phyloP scores from a whole-genome alignment of 2,797 vertebrate species.

The Mus minutoides region DNA sequence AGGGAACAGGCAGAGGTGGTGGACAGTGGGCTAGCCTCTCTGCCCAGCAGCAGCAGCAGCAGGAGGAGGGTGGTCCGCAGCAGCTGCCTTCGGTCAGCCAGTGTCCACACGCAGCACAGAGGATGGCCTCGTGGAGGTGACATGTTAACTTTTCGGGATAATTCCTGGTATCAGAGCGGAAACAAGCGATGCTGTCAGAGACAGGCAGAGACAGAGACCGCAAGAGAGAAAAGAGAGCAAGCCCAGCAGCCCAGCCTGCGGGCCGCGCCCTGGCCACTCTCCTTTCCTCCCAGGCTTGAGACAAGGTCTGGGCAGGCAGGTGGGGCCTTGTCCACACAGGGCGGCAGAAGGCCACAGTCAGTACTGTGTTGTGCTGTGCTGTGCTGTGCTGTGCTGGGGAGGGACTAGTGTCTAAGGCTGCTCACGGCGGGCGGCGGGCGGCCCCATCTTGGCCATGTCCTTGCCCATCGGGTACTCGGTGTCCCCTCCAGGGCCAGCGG shows the following conservation, averaged over 20 bases:
- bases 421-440: conserved; percentile 92
- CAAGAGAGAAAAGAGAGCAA: conserved; percentile 79
- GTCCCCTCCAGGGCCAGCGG: conserved; percentile 93
- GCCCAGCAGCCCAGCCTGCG: not conserved
- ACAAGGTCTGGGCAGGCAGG: not conserved
- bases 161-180: conserved; percentile 97
- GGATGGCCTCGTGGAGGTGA: conserved; percentile 85
- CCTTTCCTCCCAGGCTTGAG: conserved; percentile 68
- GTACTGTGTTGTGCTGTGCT: conserved; percentile 34
- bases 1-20: conserved; percentile 23
- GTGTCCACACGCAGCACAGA: conserved; percentile 82
- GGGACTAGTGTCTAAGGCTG: conserved; percentile 90
- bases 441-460: conserved; percentile 94
- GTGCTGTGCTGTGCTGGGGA: conserved; percentile 47
- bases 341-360: not conserved
- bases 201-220: conserved; percentile 86
- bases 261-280: conserved; percentile 36
- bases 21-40: conserved; percentile 51
- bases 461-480: conserved; percentile 92
- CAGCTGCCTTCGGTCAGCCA: conserved; percentile 91
- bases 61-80: conserved; percentile 80
- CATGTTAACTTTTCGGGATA: conserved; percentile 97
- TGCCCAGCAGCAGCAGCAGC: not conserved
- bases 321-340: conserved; percentile 50
- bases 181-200: conserved; percentile 91